These are phyloP conservation scores for Zaprionus taronus DNA, from an alignment of 1,140 invertebrate species.

Conservation along the genomic window DNA sequence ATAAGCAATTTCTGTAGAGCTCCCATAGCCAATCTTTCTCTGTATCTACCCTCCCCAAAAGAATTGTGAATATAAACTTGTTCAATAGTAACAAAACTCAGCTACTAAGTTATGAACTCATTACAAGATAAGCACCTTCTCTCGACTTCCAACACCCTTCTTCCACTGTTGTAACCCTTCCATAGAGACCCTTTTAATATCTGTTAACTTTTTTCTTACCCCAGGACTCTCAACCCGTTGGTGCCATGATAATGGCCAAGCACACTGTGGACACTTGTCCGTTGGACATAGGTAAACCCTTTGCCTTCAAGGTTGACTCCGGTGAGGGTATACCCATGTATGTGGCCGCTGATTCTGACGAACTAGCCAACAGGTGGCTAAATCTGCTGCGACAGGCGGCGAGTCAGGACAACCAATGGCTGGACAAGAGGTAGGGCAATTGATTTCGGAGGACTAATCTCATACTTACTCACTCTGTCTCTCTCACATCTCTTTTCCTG, in stretches of 20 bases:
- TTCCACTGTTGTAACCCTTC: not conserved
- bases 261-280: conserved; percentile 88
- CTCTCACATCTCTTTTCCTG: conserved; percentile 53
- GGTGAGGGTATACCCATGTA: conserved; percentile 91
- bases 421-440: conserved; percentile 86
- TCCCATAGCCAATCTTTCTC: no score
- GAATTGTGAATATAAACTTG: no score
- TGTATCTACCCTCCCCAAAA: no score
- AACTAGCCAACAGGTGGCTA: conserved; percentile 90
- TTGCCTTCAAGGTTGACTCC: conserved; percentile 91
- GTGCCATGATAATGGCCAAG: conserved; percentile 93
- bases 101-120: no score
- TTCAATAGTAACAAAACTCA: no score
- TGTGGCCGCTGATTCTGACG: conserved; percentile 92
- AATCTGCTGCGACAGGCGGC: conserved; percentile 89
- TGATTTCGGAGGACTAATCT: conserved; percentile 37
- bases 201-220: conserved; percentile 16
- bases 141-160: not conserved
- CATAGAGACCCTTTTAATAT: no score
- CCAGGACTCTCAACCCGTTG: conserved; percentile 94
- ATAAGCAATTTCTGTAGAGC: no score
- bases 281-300: conserved; percentile 83
- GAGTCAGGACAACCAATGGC: conserved; percentile 89
- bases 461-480: not conserved
- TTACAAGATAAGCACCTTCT: no score